Evolutionary conservation across 2,888 invertebrate genomes (phyloP).

Genomic region (Lamellibrachia satsuma): DNA sequence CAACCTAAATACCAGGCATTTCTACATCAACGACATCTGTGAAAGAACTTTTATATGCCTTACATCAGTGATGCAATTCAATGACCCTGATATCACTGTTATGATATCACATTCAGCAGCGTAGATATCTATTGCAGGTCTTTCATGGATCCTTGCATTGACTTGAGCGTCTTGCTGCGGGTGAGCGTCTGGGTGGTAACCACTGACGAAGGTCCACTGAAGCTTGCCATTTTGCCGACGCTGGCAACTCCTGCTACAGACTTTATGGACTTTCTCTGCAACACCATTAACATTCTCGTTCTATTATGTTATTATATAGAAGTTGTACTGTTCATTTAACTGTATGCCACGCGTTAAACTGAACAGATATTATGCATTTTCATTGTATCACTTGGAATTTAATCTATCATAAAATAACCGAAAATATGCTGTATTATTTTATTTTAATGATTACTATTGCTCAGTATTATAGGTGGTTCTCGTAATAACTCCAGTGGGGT

Average conservation of each 20-base stretch:
- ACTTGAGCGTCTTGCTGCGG: constrained; percentile 1
- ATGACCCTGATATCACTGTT: not conserved
- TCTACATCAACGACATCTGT: not conserved
- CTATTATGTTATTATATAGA: too few species aligned
- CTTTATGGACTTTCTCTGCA: constrained; percentile 17
- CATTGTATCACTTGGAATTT: too few species aligned
- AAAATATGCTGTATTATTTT: too few species aligned
- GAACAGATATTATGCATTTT: too few species aligned
- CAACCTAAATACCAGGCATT: not conserved
- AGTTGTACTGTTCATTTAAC: too few species aligned
- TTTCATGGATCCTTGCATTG: not conserved
- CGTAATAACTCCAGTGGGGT: too few species aligned
- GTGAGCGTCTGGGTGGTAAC: not conserved
- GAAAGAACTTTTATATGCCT: not conserved
- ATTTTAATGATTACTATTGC: too few species aligned
- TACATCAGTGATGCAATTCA: not conserved
- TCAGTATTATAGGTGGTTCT: too few species aligned
- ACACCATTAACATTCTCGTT: not conserved
- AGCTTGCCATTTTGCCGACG: not conserved
- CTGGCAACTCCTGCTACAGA: not conserved
- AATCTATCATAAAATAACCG: too few species aligned
- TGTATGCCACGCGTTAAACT: too few species aligned
- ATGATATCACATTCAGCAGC: not conserved
- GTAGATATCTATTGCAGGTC: not conserved
- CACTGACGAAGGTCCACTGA: not conserved